Evolutionary conservation across 2,888 invertebrate genomes (phyloP).

Genomic region (Troides oblongomaculatus): DNA sequence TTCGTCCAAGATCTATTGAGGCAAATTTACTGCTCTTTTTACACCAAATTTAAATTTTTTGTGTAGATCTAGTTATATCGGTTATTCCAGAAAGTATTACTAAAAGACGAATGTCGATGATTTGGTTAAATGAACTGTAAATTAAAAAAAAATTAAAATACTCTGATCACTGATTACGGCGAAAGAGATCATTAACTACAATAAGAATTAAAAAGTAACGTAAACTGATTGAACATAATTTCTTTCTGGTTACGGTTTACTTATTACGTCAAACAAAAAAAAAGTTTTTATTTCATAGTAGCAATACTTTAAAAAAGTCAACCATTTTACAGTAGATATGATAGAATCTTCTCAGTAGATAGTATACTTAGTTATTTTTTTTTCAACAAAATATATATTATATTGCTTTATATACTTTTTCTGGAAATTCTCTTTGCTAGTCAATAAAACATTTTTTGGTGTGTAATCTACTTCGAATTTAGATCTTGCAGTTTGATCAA

Average conservation of each 20-base stretch:
- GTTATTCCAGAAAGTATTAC: slow-evolving; percentile 4
- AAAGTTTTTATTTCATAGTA: neutral
- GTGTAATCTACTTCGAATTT: too few relatives aligned
- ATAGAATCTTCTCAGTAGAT: neutral
- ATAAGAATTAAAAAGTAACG: neutral
- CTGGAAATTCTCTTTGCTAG: too few relatives aligned
- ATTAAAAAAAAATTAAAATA: slow-evolving; percentile 3
- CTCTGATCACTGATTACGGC: slow-evolving; percentile 7
- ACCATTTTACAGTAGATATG: neutral
- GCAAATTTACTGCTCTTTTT: neutral
- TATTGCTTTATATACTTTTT: too few relatives aligned
- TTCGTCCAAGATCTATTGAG: neutral
- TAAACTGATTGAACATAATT: neutral
- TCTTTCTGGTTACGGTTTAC: neutral
- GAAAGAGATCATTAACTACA: slow-evolving; percentile 1
- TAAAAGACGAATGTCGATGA: neutral
- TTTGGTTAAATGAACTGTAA: slow-evolving; percentile 17
- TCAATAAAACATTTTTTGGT: too few relatives aligned
- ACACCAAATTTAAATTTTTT: neutral
- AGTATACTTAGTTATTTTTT: neutral
- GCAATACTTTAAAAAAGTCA: neutral
- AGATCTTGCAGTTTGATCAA: too few relatives aligned
- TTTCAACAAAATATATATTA: too few relatives aligned
- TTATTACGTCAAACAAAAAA: neutral
- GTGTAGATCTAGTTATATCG: slow-evolving; percentile 3